Evolutionary conservation across 92 coral and sea anemone genomes (phyloP).

Genomic region (Epizoanthus fatuus): DNA sequence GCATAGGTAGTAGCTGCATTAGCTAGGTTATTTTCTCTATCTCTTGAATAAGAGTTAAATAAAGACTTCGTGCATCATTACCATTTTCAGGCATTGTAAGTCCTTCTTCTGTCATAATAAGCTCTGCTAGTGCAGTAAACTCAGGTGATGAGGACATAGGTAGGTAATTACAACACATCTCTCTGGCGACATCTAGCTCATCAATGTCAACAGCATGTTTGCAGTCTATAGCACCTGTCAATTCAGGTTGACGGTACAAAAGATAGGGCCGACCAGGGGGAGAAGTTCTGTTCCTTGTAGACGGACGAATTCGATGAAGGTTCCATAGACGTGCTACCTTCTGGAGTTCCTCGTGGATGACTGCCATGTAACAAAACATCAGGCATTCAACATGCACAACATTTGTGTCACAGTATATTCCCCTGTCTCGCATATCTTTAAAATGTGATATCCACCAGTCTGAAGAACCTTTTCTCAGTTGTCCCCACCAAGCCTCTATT

Average conservation of each 20-base stretch:
- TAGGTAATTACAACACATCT: constrained; percentile 57
- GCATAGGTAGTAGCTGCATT: no score
- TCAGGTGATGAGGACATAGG: constrained; percentile 53
- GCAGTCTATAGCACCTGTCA: constrained; percentile 56
- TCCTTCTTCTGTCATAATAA: constrained; percentile 49
- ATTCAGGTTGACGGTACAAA: constrained; percentile 59
- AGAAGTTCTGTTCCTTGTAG: constrained; percentile 60
- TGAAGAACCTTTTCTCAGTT: constrained; percentile 64
- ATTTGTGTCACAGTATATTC: constrained; percentile 66
- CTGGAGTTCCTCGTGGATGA: constrained; percentile 62
- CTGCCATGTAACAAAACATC: constrained; percentile 60
- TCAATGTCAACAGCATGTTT: constrained; percentile 54
- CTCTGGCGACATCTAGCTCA: constrained; percentile 56
- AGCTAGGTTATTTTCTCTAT: constrained; percentile 30
- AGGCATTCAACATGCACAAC: constrained; percentile 69
- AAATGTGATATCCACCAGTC: constrained; percentile 75
- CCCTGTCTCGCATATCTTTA: constrained; percentile 66
- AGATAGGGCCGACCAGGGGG: constrained; percentile 66
- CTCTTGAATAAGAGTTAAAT: constrained; percentile 25
- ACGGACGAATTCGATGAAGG: constrained; percentile 63
- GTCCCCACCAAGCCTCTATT: constrained; percentile 78
- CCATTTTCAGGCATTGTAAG: constrained; percentile 28
- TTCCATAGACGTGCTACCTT: constrained; percentile 60
- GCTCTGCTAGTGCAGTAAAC: constrained; percentile 58
- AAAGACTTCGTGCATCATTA: constrained; percentile 32